phyloP scores from a whole-genome alignment of 2,888 invertebrate genomes.

The Ashinkailepas kermadecensis region DNA sequence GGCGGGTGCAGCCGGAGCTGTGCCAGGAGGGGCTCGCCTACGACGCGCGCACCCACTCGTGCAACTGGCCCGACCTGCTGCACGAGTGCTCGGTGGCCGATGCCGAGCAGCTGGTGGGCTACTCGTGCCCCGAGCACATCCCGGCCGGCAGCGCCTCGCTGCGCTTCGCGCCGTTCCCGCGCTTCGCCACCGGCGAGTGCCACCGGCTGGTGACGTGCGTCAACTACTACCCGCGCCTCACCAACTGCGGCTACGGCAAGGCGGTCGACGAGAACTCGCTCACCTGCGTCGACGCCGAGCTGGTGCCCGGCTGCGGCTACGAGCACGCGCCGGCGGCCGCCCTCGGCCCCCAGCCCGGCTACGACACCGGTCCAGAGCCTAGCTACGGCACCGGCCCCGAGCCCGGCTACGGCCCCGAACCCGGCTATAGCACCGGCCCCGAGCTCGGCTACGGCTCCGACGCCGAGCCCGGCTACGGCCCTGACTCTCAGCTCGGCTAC shows the following conservation, averaged over 20 bases:
- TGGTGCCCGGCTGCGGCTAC: not conserved
- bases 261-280: constrained; percentile 2
- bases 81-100: constrained; percentile 40
- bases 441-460: no score
- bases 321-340: no score
- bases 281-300: not conserved
- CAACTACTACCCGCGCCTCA: constrained; percentile 76
- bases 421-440: no score
- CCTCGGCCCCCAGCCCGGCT: no score
- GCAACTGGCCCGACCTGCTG: constrained; percentile 90
- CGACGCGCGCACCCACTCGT: constrained; percentile 76
- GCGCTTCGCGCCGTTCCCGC: constrained; percentile 86
- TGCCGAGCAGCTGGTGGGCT: constrained; percentile 66
- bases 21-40: constrained; percentile 83
- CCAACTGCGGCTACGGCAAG: constrained; percentile 74
- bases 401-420: no score
- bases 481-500: no score
- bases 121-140: constrained; percentile 81
- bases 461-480: no score
- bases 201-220: constrained; percentile 83
- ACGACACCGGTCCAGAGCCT: no score
- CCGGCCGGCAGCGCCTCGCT: constrained; percentile 71
- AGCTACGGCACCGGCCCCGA: no score
- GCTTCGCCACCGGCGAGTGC: constrained; percentile 82
- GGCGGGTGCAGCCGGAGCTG: constrained; percentile 67